A percentile compares a stretch with the other conserved stretches of the same genome.
phyloP scores from a whole-genome alignment of 2,888 invertebrate genomes.

The Drosophila villosipedis region DNA sequence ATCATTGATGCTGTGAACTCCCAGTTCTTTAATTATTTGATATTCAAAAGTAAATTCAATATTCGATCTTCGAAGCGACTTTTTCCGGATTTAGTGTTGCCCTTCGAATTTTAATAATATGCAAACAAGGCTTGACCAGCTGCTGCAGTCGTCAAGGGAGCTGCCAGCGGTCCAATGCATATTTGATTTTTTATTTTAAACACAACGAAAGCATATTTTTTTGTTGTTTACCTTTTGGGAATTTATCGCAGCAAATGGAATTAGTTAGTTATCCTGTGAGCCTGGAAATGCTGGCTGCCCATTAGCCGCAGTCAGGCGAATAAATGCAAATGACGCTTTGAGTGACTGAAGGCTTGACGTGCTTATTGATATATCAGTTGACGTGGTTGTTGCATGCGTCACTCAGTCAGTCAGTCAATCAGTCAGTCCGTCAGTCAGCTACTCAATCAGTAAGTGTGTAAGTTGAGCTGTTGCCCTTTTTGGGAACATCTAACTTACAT shows the following conservation, averaged over 20 bases:
- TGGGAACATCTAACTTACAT: conserved; percentile 43
- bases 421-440: conserved; percentile 17
- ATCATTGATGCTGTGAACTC: background rate
- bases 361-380: conserved; percentile 50
- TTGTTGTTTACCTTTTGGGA: conserved; percentile 49
- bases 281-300: conserved; percentile 9
- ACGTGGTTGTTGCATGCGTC: background rate
- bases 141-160: conserved; percentile 34
- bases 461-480: conserved; percentile 25
- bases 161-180: conserved; percentile 52
- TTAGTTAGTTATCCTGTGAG: conserved; percentile 58
- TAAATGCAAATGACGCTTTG: conserved; percentile 50
- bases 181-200: conserved; percentile 67
- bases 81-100: conserved; percentile 16
- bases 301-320: conserved; percentile 35
- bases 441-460: conserved; percentile 28
- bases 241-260: conserved; percentile 60
- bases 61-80: conserved; percentile 14
- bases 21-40: conserved; percentile 2
- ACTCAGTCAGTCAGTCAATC: conserved; percentile 6
- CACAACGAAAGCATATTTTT: conserved; percentile 56
- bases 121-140: conserved; percentile 63
- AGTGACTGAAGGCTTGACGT: conserved; percentile 38
- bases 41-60: conserved; percentile 24
- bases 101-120: conserved; percentile 58